These are phyloP conservation scores for Crematogaster levior DNA, from an alignment of 2,888 invertebrate species.

Conservation along the genomic window DNA sequence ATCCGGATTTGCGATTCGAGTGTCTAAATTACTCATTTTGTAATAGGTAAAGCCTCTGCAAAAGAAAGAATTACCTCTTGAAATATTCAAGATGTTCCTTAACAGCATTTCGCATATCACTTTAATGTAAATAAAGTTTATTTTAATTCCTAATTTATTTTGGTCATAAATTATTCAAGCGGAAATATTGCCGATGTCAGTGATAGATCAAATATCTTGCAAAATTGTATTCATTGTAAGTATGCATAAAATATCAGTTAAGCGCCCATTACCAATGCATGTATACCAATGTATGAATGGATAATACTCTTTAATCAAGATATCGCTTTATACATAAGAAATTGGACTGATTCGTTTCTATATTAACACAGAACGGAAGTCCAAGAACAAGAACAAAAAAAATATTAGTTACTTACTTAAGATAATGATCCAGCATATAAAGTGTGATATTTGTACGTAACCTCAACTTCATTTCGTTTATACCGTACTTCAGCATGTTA, in stretches of 20 bases:
- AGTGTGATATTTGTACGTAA: slow-evolving; percentile 95
- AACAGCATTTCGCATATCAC: neutral
- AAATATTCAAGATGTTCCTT: neutral
- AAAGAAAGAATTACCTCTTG: slow-evolving; percentile 60
- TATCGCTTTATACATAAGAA: too few species aligned
- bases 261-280: too few species aligned
- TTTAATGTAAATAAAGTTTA: neutral
- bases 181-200: neutral
- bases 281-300: too few species aligned
- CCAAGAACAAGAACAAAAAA: neutral
- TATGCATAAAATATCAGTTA: too few species aligned
- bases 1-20: slow-evolving; percentile 97
- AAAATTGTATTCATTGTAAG: too few species aligned
- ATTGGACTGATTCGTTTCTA: too few species aligned
- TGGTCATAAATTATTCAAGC: slow-evolving; percentile 16
- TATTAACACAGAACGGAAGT: neutral
- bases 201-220: neutral
- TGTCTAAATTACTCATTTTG: slow-evolving; percentile 98
- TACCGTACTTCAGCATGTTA: slow-evolving; percentile 96
- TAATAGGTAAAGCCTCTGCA: slow-evolving; percentile 97
- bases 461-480: slow-evolving; percentile 96
- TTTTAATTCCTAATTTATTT: neutral
- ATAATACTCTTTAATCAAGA: too few species aligned
- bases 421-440: slow-evolving; percentile 95
- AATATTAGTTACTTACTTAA: slow-evolving; percentile 89